Evolutionary conservation across 2,888 invertebrate species (phyloP), one percentile per base, ranked within the genome.

Genomic region (Troilus luridus): DNA sequence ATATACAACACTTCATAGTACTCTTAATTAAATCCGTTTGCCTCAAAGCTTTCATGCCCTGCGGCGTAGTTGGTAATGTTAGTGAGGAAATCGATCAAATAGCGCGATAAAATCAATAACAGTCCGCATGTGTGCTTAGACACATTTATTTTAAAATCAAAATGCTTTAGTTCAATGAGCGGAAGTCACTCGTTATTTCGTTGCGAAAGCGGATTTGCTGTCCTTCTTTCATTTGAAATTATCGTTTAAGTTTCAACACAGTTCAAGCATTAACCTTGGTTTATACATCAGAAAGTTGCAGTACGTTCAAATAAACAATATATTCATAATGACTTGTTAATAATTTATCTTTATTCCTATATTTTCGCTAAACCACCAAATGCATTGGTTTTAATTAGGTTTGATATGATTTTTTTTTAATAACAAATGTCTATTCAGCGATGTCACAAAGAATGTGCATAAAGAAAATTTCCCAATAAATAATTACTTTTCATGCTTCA

Each of bases 161-260:
- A 41, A 6, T 77, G n/a, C 41, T 41, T 77, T 9, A 41, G 72
- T 19, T 77, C 41, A 41, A 77, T 41, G 72, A 77, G 72, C 72
- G 72, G 72, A 77, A 77, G 27, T 41, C 17, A 8, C 27, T 77
- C 19, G 72, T 77, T 77, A 77, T 41, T 77, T 77, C 17, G 72
- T 77, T 77, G 72, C 72, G 72, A 77, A 41, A 77, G 72, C 27
- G 41, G 72, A 77, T 17, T 77, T 77, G 41, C 27, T 77, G 72
- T 17, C 27, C 72, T 77, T 72, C 27, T 27, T 77, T 77, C 41
- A 24, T 27, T 77, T 41, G 17, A 17, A 41, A 41, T 77, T 77
- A 77, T 77, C 27, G 41, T 17, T 41, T 19, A 41, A 27, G 72
- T 77, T 77, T 77, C 72, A 41, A 41, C 27, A 77, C 24, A 12